Base-by-base conservation (phyloP, 1,140 invertebrate species). In the Elymnias hypermnestra region DNA sequence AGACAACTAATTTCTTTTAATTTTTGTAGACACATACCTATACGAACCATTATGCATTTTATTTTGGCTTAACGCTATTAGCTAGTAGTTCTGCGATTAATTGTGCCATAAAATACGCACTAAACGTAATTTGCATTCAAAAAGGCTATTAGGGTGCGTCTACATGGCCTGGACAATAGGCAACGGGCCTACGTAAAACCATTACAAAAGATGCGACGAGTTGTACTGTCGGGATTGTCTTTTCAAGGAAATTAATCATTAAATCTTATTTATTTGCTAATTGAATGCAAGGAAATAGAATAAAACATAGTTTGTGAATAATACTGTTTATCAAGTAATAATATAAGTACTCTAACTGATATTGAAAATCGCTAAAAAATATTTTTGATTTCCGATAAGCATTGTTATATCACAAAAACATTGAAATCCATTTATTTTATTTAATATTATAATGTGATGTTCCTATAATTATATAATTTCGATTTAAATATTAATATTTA, bases 61-160 rank as follows among this genome's bases (percentile, higher is more conserved):
- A n/a, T 39, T 39, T 15, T 39, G 15, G 18, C 26, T 51, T 44
- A 14, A 22, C 43, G 43, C 53, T 54, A 63, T 63, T 63, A 57
- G 53, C 54, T 57, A 48, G 43, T 33, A 53, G 41, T 50, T 40
- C 44, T 47, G 37, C 31, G 42, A 64, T 61, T 64, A 61, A 64
- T 61, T 51, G 57, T 37, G 26, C 62, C 38, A 65, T 65, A 53
- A 61, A 65, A 55, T 58, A 53, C 51, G 55, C 41, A 55, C 49
- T 56, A 52, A 57, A 52, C 50, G 46, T 56, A 54, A 65, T 65
- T 65, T 64, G 54, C 62, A 64, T 64, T 64, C 52, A 61, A 64
- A 61, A 61, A 61, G 62, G 36, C 50, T 45, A 47, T 55, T 55
- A 55, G 31, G 48, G 23, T 38, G 29, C 52, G 42, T 33, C 50